Conservation (phyloP, 2,797 vertebrate genomes). For the Dipus sagitta region DNA sequence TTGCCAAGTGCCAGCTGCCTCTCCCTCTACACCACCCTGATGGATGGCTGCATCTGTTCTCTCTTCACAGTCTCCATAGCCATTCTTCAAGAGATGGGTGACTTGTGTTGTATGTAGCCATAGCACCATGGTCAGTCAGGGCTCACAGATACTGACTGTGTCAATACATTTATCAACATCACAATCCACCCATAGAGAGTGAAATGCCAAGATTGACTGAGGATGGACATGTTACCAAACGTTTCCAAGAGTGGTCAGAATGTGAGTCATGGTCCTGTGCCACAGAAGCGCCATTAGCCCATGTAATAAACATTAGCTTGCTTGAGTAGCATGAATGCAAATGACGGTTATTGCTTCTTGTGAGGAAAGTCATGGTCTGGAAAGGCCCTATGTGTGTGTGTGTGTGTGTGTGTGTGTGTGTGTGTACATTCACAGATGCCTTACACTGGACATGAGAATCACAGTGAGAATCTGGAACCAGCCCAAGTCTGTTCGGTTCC, state of each 20-base stretch:
- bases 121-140: neutral
- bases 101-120: neutral
- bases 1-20: neutral
- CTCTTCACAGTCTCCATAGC: neutral
- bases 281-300: neutral
- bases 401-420: neutral
- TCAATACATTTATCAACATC: neutral
- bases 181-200: neutral
- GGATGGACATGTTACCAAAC: neutral
- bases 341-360: neutral
- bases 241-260: neutral
- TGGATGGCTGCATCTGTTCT: neutral
- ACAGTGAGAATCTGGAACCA: neutral
- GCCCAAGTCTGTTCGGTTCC: neutral
- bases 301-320: neutral
- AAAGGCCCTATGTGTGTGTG: neutral
- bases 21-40: neutral
- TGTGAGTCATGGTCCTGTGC: neutral
- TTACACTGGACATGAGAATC: neutral
- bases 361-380: neutral
- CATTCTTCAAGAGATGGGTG: slow-evolving; percentile 2
- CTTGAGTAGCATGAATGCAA: neutral
- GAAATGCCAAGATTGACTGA: neutral
- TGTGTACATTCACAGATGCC: neutral
- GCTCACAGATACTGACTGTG: neutral